Conservation (phyloP, 2,113 vertebrate species). For the Andinoacara biseriatus region DNA sequence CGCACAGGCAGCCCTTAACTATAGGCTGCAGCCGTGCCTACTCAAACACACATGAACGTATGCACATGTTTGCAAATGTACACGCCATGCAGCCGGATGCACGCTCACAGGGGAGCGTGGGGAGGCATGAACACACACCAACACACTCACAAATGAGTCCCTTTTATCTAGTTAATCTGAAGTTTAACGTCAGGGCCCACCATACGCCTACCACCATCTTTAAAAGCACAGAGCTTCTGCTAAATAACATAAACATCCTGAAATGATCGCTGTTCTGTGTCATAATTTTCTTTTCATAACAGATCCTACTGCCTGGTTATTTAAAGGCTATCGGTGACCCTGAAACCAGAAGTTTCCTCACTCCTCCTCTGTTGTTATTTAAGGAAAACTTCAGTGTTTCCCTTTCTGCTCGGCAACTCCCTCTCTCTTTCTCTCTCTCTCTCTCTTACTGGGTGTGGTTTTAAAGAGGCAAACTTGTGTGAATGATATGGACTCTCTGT, state of each 20-base stretch:
- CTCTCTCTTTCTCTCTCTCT: constrained; percentile 29
- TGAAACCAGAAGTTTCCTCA: constrained; percentile 78
- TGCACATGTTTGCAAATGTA: constrained; percentile 54
- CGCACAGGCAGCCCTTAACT: constrained; percentile 50
- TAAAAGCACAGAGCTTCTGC: constrained; percentile 46
- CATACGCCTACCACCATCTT: constrained; percentile 59
- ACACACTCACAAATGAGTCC: constrained; percentile 27
- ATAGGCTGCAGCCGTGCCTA: constrained; percentile 52
- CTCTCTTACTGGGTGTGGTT: constrained; percentile 79
- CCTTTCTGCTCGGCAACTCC: constrained; percentile 50
- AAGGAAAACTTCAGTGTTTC: constrained; percentile 77
- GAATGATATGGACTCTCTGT: constrained; percentile 79
- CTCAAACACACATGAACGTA: constrained; percentile 64
- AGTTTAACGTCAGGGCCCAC: constrained; percentile 66
- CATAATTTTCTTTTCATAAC: constrained; percentile 60
- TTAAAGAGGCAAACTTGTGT: constrained; percentile 77
- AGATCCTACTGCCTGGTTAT: constrained; percentile 63
- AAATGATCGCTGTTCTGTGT: constrained; percentile 47
- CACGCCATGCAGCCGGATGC: constrained; percentile 35
- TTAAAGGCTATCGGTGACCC: constrained; percentile 68
- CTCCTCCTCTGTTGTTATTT: constrained; percentile 77
- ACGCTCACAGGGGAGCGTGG: constrained; percentile 31
- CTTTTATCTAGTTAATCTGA: constrained; percentile 65
- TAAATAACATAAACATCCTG: constrained; percentile 74
- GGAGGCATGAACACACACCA: constrained; percentile 49